Percentiles rank a stretch among this genome's conserved stretches.
These are phyloP conservation scores for Corvus moneduloides DNA, from an alignment of 2,113 vertebrate genomes.

Conservation along the genomic window DNA sequence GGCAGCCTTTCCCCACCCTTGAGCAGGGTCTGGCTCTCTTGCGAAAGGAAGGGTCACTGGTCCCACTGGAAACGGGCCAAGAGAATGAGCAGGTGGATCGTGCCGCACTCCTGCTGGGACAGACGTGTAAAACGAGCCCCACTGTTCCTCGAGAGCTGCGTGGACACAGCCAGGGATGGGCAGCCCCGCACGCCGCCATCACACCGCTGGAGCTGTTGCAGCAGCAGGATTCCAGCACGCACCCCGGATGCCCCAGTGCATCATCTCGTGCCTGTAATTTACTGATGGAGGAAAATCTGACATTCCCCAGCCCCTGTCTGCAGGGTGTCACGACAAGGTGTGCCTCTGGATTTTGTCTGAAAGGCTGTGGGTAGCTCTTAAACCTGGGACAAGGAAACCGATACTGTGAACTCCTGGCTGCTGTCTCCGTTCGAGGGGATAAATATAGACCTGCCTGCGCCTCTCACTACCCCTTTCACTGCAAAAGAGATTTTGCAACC, in stretches of 20 bases:
- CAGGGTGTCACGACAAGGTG: too few relatives aligned
- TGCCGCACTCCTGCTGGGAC: neutral
- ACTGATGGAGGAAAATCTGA: neutral
- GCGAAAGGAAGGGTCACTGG: rapidly evolving
- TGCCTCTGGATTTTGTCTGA: neutral
- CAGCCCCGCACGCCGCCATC: rapidly evolving
- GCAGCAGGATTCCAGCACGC: neutral
- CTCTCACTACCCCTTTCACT: neutral
- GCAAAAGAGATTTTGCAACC: neutral
- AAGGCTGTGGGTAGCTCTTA: neutral
- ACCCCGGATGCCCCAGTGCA: rapidly evolving
- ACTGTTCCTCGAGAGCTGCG: neutral
- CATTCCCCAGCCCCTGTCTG: rapidly evolving
- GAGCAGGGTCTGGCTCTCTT: neutral
- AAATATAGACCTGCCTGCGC: conserved; percentile 59
- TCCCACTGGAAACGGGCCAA: rapidly evolving
- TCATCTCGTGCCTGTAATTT: neutral
- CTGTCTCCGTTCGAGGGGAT: neutral
- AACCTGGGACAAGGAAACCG: neutral
- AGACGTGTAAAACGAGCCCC: neutral
- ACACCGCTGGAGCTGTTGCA: rapidly evolving
- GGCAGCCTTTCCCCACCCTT: neutral
- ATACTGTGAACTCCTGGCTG: neutral
- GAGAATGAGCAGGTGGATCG: neutral
- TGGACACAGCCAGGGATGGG: too few relatives aligned